Evolutionary conservation across 2,797 vertebrate species (phyloP), one percentile per base, ranked within the genome.

Genomic region (Tachyglossus aculeatus): DNA sequence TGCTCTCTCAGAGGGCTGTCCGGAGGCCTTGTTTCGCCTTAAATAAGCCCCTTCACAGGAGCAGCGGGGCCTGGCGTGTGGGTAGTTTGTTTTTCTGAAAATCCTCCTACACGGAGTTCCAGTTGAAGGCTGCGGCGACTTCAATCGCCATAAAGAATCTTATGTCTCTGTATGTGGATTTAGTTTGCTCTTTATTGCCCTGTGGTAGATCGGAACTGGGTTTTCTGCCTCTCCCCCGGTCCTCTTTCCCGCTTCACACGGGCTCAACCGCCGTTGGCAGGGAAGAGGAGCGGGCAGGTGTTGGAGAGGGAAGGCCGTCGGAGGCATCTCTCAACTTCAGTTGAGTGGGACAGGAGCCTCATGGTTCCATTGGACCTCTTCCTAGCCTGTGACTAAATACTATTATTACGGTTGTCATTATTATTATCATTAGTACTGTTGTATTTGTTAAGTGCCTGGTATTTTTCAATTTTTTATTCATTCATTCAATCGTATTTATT

Each of bases 1-100:
- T 91, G 88, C 82, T 89, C 86, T 83, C 89, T 92, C 88, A 89
- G 83, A 91, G 86, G 76, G 85, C 80, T 38, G 18, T 86, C 90
- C 87, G 85, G 87, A 92, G 77, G 84, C 90, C 78, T 79, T 85
- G 86, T 91, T 93, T 92, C 85, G 90, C 90, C 88, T 92, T 84
- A 90, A 91, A 86, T 90, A 92, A 92, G 89, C 80, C 88, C 84
- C 91, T 90, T 91, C 81, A 81, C 90, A 89, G 79, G 79, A 78
- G 66, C 83, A 85, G 81, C 67, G 85, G 83, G 80, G 78, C 84
- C 85, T 86, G 85, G 34, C 84, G 70, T 67, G 77, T 76, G 75
- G 84, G 81, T 34, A 59, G 70, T 56, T 74, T 85, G 68, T 52
- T 74, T 70, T 80, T 70, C 82, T 80, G 60, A 81, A 82, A 84